These are phyloP conservation scores for Gobius niger DNA, from an alignment of 2,113 vertebrate genomes.

Conservation along the genomic window DNA sequence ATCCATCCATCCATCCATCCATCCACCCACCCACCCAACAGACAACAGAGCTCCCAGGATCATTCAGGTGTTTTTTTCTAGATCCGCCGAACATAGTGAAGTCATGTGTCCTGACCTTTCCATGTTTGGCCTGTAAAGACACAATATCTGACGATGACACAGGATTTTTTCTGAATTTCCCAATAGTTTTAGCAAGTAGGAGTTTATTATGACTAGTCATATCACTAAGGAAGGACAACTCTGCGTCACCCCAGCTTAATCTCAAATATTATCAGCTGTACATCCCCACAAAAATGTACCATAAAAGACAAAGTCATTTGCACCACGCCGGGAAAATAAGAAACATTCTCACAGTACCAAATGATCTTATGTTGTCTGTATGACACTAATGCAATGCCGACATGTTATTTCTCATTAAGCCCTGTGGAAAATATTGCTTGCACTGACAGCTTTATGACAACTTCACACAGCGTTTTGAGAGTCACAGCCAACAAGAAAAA, in stretches of 20 bases:
- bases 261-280: background rate
- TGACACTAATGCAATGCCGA: conserved; percentile 52
- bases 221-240: background rate
- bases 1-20: too few species aligned
- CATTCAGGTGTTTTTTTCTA: too few species aligned
- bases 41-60: too few species aligned
- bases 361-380: conserved; percentile 40
- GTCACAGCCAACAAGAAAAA: conserved; percentile 52
- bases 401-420: conserved; percentile 57
- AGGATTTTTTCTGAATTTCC: background rate
- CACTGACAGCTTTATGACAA: conserved; percentile 65
- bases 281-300: background rate
- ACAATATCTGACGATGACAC: background rate
- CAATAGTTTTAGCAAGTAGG: background rate
- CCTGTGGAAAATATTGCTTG: conserved; percentile 59
- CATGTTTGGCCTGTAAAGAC: background rate
- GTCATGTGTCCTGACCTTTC: background rate
- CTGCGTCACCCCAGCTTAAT: background rate
- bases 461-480: conserved; percentile 57
- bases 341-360: conserved; percentile 17
- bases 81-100: too few species aligned
- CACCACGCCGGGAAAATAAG: conserved; percentile 16
- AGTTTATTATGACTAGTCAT: background rate
- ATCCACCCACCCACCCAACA: too few species aligned
- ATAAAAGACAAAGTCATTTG: conserved; percentile 19